Conservation (phyloP, 2,113 vertebrate genomes). For the Calyptomena viridis region DNA sequence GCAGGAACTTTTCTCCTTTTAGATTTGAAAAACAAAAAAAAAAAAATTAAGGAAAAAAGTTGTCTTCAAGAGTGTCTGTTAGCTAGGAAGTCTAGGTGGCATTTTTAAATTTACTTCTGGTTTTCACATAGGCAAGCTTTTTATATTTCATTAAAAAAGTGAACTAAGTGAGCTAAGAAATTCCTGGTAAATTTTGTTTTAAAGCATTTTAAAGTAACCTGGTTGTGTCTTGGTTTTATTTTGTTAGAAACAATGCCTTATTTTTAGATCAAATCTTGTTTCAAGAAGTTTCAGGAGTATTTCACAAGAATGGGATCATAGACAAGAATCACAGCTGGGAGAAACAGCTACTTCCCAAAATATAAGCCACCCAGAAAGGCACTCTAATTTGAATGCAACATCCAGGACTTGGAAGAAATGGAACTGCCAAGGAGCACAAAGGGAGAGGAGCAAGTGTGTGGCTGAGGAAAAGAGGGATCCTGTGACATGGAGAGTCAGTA, state of each 20-base stretch:
- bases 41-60: not conserved
- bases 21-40: not conserved
- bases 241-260: not conserved
- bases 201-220: not conserved
- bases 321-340: conserved; percentile 1
- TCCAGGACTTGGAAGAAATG: not conserved
- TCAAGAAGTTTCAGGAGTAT: not conserved
- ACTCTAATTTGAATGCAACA: not conserved
- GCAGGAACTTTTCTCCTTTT: not conserved
- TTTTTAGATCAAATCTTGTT: not conserved
- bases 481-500: not conserved
- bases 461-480: not conserved
- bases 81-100: not conserved
- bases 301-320: not conserved
- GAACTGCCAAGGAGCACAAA: not conserved
- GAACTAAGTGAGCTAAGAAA: not conserved
- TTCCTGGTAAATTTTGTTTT: not conserved
- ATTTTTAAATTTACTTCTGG: not conserved
- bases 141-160: not conserved
- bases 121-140: not conserved
- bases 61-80: not conserved
- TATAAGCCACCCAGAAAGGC: not conserved
- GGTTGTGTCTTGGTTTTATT: not conserved
- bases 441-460: not conserved
- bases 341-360: conserved; percentile 30